Conservation (phyloP, 2,797 vertebrate species). For the Rachycentron canadum region DNA sequence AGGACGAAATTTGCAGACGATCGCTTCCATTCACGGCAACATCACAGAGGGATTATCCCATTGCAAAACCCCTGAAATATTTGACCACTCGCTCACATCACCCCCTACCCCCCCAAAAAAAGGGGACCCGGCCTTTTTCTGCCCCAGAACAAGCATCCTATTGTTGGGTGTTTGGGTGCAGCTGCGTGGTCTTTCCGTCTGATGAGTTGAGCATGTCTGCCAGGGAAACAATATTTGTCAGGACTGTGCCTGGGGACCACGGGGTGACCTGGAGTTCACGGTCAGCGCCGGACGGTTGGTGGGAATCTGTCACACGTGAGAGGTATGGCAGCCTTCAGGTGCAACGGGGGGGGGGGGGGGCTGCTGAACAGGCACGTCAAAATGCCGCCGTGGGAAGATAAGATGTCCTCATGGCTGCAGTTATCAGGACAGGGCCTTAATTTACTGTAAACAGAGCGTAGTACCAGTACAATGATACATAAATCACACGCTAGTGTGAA, state of each 20-base stretch:
- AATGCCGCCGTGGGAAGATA: conserved; percentile 48
- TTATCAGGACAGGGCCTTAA: conserved; percentile 58
- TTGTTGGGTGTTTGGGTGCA: conserved; percentile 84
- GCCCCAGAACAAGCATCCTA: conserved; percentile 80
- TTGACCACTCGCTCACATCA: conserved; percentile 65
- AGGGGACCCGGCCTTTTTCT: conserved; percentile 62
- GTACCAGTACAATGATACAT: conserved; percentile 25
- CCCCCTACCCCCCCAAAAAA: conserved; percentile 54
- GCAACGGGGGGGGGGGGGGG: background rate
- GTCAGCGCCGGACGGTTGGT: conserved; percentile 62
- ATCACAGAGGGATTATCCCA: conserved; percentile 72
- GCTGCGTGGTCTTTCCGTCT: conserved; percentile 78
- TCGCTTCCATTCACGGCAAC: conserved; percentile 48
- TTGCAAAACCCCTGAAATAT: conserved; percentile 71
- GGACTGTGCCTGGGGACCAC: conserved; percentile 40
- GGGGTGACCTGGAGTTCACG: conserved; percentile 70
- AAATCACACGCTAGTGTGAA: conserved; percentile 52
- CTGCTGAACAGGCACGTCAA: conserved; percentile 43
- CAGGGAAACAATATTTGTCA: conserved; percentile 75
- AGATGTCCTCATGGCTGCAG: conserved; percentile 47
- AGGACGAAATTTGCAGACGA: background rate
- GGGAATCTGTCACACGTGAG: conserved; percentile 62
- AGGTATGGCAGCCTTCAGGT: conserved; percentile 65
- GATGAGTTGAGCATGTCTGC: conserved; percentile 71
- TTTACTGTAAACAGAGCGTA: conserved; percentile 62